phyloP scores from a whole-genome alignment of 2,888 invertebrate genomes.

The Lasioglossum leucozonium region DNA sequence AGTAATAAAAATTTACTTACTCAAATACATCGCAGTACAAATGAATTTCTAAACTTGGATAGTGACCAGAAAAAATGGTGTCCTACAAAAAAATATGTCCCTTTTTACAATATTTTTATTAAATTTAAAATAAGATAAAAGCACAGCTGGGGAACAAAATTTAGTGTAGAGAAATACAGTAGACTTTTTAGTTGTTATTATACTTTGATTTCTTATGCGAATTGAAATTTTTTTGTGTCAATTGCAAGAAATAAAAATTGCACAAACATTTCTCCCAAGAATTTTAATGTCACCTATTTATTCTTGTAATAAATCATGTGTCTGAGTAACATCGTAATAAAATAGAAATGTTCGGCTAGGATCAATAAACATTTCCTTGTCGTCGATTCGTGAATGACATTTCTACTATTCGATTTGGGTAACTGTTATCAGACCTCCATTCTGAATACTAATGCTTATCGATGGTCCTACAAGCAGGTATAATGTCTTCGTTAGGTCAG shows the following conservation, averaged over 20 bases:
- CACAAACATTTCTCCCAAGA: too few species aligned
- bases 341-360: not conserved
- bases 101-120: too few species aligned
- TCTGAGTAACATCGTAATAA: not conserved
- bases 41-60: not conserved
- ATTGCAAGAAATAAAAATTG: too few species aligned
- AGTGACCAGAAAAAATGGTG: not conserved
- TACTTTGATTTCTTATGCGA: too few species aligned
- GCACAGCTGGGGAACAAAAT: not conserved
- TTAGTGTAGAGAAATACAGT: not conserved
- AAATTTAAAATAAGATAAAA: not conserved
- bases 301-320: not conserved
- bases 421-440: not conserved
- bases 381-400: not conserved
- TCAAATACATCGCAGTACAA: not conserved
- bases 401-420: not conserved
- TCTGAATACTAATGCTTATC: not conserved
- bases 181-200: not conserved
- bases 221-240: too few species aligned
- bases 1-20: not conserved
- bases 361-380: not conserved
- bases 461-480: not conserved
- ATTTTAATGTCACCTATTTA: too few species aligned
- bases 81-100: too few species aligned
- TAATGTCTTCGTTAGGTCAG: not conserved